Evolutionary conservation across 1,140 invertebrate species (phyloP).

Genomic region (Drosophila novamexicana): DNA sequence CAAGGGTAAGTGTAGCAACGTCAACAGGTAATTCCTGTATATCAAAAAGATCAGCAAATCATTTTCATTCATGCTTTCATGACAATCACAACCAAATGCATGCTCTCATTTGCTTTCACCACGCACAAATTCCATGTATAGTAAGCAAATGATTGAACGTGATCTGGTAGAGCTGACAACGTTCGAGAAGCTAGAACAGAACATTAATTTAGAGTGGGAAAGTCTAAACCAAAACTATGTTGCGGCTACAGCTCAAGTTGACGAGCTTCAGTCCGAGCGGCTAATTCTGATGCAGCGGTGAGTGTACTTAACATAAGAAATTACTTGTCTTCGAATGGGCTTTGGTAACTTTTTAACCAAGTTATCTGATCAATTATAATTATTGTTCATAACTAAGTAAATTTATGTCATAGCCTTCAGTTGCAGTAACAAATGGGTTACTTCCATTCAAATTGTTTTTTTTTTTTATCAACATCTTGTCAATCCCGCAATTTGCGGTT

Average conservation of each 20-base stretch:
- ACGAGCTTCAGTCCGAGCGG: slow-evolving; percentile 55
- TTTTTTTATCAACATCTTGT: background rate
- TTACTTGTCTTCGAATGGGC: no score
- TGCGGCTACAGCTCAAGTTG: slow-evolving; percentile 36
- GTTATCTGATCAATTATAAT: no score
- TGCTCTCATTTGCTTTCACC: background rate
- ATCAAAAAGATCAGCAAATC: background rate
- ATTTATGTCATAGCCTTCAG: no score
- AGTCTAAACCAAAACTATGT: slow-evolving; percentile 47
- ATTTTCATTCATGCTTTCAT: slow-evolving; percentile 8
- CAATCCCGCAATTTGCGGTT: background rate
- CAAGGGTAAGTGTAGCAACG: slow-evolving; percentile 43
- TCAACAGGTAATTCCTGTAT: no score
- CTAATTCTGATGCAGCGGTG: slow-evolving; percentile 51
- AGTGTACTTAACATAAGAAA: slow-evolving; percentile 33
- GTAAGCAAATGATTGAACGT: slow-evolving; percentile 51
- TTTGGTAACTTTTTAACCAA: no score
- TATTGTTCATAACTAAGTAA: no score
- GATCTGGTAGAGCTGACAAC: slow-evolving; percentile 62
- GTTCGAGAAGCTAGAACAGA: slow-evolving; percentile 70
- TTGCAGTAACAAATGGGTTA: no score
- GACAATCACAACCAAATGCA: slow-evolving; percentile 1
- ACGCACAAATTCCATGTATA: slow-evolving; percentile 18
- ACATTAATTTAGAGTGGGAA: slow-evolving; percentile 54
- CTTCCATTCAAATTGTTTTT: background rate